These are phyloP conservation scores for Halocynthia aurantium DNA, from an alignment of 23 tunicate genomes.

Conservation along the genomic window DNA sequence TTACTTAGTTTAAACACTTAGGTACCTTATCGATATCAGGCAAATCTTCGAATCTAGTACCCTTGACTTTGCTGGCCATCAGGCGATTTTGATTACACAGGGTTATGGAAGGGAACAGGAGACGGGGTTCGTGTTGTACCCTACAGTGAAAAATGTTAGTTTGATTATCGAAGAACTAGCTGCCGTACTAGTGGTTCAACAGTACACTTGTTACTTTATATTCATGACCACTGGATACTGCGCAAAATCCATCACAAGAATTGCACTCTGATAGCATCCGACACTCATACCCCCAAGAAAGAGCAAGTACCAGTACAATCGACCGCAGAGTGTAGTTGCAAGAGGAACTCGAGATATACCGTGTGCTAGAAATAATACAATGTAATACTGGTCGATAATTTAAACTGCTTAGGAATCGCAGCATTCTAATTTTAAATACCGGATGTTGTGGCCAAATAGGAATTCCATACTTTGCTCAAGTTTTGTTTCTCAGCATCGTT, in stretches of 20 bases:
- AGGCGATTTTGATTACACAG: slow-evolving; percentile 6
- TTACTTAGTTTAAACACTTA: background rate
- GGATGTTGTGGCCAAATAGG: too few relatives aligned
- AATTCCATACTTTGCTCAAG: too few relatives aligned
- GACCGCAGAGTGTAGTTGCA: background rate
- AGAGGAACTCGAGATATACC: background rate
- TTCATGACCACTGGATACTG: slow-evolving; percentile 5
- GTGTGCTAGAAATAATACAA: background rate
- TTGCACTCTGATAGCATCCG: slow-evolving; percentile 3
- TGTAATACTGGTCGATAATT: too few relatives aligned
- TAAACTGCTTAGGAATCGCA: too few relatives aligned
- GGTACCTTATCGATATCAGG: background rate
- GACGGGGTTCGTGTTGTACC: background rate
- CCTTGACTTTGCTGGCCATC: slow-evolving; percentile 3
- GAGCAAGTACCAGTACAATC: slow-evolving; percentile 6
- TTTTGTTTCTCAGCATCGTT: too few relatives aligned
- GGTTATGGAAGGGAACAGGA: background rate
- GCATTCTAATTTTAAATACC: too few relatives aligned
- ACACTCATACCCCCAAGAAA: slow-evolving; percentile 3
- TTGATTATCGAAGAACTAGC: background rate
- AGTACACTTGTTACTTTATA: background rate
- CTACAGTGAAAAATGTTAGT: background rate
- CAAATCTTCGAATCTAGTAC: background rate
- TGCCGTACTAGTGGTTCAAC: background rate
- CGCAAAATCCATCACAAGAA: background rate